Evolutionary conservation across 2,113 vertebrate genomes (phyloP), one percentile per base, ranked within the genome.

Genomic region (Oostethus manadensis): DNA sequence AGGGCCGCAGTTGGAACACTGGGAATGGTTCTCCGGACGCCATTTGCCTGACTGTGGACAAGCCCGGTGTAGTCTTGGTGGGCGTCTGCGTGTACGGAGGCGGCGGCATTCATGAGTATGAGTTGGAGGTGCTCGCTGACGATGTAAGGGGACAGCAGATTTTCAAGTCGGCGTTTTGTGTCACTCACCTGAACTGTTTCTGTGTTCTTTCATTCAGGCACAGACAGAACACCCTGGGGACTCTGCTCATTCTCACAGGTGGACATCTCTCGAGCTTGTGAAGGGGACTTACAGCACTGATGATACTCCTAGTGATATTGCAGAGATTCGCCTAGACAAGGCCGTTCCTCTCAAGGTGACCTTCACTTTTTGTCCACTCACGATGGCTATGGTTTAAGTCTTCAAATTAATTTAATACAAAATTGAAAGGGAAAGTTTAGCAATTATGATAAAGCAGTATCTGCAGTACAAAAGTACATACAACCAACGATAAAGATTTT

Each of bases 201-300:
- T 56, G 26, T 58, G 4, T 49, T 53, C 45, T 16, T 3, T 18
- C 1, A 26, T 10, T 13, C 63, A 91, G 89, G 88, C 88, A 0
- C 89, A 99, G 92, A 98, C 94, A 15, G 97, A 99, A 73, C 94
- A 98, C 78, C 90, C 90, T 23, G 95, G 95, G 46, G 97, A 99
- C 88, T 94, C 95, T 1, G 82, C 93, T 59, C 97, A 99, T 84
- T 95, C 95, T 73, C 97, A 99, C 73, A 91, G 97, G 73, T 99
- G 97, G 97, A 98, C 97, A 0, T 99, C 97, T 55, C 85, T 98
- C 23, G 97, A 98, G 77, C 82, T 98, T 68, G 93, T 98, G 71
- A 99, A 99, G 88, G 96, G 97, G 64, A 98, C 96, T 40, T 99
- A 99, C 46, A 97, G 94, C 81, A 99, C 97, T 6, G 97, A 99